A percentile compares a stretch with the other conserved stretches of the same genome.
phyloP scores from a whole-genome alignment of 2,113 vertebrate species.

The Hylia prasina region DNA sequence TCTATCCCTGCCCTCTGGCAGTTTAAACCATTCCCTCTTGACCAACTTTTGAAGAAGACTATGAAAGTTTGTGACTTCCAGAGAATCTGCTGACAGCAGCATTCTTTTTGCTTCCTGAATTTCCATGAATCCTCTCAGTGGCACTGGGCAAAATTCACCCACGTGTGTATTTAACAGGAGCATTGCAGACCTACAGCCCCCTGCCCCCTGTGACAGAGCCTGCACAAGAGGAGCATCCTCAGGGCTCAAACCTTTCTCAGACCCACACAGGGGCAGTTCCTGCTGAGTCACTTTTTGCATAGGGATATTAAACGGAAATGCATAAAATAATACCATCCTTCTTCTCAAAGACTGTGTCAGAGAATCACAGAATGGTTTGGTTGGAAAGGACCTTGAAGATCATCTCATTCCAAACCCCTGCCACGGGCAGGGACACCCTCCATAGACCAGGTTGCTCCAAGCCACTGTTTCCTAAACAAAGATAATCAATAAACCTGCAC shows the following conservation, averaged over 20 bases:
- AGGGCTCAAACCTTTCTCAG: not conserved
- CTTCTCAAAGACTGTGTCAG: not conserved
- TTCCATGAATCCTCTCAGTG: not conserved
- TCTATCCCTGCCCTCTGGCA: not conserved
- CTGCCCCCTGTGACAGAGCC: not conserved
- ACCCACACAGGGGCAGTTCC: not conserved
- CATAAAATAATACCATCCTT: not conserved
- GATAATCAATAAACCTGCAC: not conserved
- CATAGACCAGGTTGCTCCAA: not conserved
- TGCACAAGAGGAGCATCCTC: not conserved
- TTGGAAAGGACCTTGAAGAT: not conserved
- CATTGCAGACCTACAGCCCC: not conserved
- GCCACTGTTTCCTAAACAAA: not conserved
- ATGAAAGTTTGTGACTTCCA: not conserved
- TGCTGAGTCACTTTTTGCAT: not conserved
- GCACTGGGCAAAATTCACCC: not conserved
- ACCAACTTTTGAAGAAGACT: not conserved
- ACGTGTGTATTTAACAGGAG: not conserved
- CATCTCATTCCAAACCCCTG: not conserved
- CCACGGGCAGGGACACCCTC: not conserved
- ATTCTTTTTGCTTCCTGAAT: not conserved
- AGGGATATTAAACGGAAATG: not conserved
- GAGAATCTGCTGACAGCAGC: not conserved
- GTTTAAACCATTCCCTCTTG: not conserved
- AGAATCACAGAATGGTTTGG: not conserved